These are phyloP conservation scores for Drosophila repletoides DNA, from an alignment of 1,140 invertebrate species.

Conservation along the genomic window DNA sequence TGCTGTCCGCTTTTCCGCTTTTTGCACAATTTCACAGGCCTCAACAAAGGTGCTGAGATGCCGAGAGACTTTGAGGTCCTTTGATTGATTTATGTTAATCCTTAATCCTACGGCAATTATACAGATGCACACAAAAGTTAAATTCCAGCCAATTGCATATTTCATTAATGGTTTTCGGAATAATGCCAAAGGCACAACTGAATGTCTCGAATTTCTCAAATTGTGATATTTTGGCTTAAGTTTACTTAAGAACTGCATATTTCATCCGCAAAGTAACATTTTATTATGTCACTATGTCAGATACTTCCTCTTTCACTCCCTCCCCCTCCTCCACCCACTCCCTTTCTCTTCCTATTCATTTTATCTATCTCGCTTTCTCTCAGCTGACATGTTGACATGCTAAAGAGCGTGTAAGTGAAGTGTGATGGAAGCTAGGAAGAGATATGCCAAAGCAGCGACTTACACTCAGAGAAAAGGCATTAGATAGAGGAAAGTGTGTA, in stretches of 20 bases:
- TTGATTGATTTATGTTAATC: constrained; percentile 74
- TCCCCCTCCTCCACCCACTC: background rate
- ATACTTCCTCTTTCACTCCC: constrained; percentile 1
- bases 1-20: no score
- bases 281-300: constrained; percentile 79
- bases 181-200: background rate
- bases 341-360: background rate
- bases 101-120: constrained; percentile 51
- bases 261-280: constrained; percentile 60
- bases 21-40: constrained; percentile 69
- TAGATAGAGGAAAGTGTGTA: constrained; percentile 9
- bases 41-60: constrained; percentile 8
- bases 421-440: constrained; percentile 73
- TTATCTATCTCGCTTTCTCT: background rate
- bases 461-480: constrained; percentile 29
- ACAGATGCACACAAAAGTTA: constrained; percentile 15
- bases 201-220: no score
- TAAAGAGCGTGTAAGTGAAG: constrained; percentile 79
- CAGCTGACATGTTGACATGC: constrained; percentile 71
- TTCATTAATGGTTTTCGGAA: constrained; percentile 29
- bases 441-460: constrained; percentile 34
- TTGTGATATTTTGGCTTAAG: constrained; percentile 5
- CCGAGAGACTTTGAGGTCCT: constrained; percentile 21
- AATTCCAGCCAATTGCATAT: constrained; percentile 30
- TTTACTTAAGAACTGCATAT: background rate